Evolutionary conservation across 1,140 invertebrate genomes (phyloP).

Genomic region (Dolichoris vasculosae): DNA sequence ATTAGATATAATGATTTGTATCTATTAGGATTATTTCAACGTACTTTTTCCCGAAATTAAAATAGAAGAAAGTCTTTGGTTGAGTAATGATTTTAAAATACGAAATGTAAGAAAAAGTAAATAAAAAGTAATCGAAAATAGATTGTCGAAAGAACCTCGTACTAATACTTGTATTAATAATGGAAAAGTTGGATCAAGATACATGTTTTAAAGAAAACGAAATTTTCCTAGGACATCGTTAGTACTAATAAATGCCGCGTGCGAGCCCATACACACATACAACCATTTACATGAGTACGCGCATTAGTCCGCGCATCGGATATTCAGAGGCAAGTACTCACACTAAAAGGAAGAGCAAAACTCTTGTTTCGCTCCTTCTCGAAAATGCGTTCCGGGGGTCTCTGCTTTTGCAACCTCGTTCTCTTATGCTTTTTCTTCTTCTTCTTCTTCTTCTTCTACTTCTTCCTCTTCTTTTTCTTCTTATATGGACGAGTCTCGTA

Average conservation of each 20-base stretch:
- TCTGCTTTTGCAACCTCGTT: conserved; percentile 1
- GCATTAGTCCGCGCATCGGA: neutral
- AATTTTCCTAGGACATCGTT: no score
- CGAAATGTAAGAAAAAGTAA: no score
- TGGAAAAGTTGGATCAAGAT: no score
- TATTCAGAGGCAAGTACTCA: neutral
- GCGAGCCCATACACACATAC: neutral
- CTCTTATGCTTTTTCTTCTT: conserved; percentile 11
- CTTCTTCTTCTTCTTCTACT: neutral
- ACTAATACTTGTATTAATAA: no score
- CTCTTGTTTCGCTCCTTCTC: neutral
- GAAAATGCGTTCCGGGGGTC: conserved; percentile 17
- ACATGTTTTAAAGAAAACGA: no score
- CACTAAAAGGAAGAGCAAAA: neutral
- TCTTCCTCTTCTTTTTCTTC: neutral
- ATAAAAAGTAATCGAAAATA: no score
- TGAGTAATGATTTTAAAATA: no score
- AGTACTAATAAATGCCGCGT: neutral
- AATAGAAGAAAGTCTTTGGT: no score
- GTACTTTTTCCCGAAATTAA: no score
- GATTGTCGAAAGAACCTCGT: no score
- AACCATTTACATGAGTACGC: neutral
- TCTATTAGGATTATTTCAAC: no score
- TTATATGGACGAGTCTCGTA: neutral
- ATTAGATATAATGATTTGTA: no score